Conservation (phyloP, 2,113 vertebrate genomes). For the Poecile atricapillus region DNA sequence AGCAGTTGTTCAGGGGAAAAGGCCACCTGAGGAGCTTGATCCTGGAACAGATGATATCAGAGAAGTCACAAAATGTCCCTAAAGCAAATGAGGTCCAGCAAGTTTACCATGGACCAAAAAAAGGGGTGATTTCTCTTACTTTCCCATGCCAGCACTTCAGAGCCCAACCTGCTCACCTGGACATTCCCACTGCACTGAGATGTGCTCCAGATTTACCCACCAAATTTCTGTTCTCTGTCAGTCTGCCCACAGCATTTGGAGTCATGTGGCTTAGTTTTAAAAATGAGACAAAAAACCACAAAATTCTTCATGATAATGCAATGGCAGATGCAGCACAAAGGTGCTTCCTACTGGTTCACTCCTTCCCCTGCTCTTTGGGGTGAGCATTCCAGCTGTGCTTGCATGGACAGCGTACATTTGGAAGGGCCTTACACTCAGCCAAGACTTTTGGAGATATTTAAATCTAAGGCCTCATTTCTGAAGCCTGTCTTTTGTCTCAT, state of each 20-base stretch:
- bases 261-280: background rate
- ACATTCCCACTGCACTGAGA: background rate
- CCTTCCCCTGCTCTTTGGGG: background rate
- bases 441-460: background rate
- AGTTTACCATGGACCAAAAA: background rate
- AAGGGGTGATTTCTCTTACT: background rate
- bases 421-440: background rate
- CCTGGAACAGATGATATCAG: background rate
- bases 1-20: background rate
- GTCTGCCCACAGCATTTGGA: background rate
- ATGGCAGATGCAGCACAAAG: background rate
- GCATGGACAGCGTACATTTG: rapidly evolving
- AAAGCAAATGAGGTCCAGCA: background rate
- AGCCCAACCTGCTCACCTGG: background rate
- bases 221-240: background rate
- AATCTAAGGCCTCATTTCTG: background rate
- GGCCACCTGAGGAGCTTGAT: background rate
- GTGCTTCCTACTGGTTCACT: background rate
- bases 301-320: background rate
- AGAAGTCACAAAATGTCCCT: background rate
- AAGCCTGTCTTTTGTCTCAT: slow-evolving; percentile 16
- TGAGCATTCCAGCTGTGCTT: background rate
- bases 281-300: background rate
- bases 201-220: background rate
- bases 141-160: background rate